Evolutionary conservation across 2,888 invertebrate species (phyloP).

Genomic region (Icerya purchasi): DNA sequence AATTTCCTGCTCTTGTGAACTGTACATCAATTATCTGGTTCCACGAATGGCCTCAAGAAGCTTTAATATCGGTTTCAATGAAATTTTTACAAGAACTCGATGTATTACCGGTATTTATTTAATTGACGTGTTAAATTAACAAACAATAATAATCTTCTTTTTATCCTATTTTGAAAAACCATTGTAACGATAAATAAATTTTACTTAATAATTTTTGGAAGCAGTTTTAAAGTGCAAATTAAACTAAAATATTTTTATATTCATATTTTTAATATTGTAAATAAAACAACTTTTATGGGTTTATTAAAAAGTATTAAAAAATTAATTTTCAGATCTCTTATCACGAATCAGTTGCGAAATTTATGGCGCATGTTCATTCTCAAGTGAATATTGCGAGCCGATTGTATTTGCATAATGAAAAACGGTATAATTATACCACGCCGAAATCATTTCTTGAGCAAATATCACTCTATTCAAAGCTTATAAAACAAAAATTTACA

Average conservation of each 20-base stretch:
- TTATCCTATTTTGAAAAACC: too few species aligned
- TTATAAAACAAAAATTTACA: slow-evolving; percentile 59
- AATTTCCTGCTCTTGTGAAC: slow-evolving; percentile 89
- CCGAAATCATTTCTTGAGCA: slow-evolving; percentile 93
- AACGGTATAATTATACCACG: slow-evolving; percentile 89
- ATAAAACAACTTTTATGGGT: too few species aligned
- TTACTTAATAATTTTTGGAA: too few species aligned
- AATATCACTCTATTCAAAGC: slow-evolving; percentile 73
- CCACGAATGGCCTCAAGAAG: slow-evolving; percentile 97
- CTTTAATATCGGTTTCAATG: slow-evolving; percentile 77
- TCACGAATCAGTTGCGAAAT: slow-evolving; percentile 65
- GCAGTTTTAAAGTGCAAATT: too few species aligned
- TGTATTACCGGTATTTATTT: slow-evolving; percentile 57
- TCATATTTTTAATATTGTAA: too few species aligned
- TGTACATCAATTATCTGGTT: slow-evolving; percentile 95
- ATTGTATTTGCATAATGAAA: slow-evolving; percentile 66
- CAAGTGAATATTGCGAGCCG: slow-evolving; percentile 80
- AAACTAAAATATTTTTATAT: too few species aligned
- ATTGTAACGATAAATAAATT: too few species aligned
- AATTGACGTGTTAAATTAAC: too few species aligned
- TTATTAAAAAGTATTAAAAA: too few species aligned
- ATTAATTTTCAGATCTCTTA: slow-evolving; percentile 38
- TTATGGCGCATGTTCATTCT: slow-evolving; percentile 87
- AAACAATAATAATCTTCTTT: too few species aligned
- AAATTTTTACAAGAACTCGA: slow-evolving; percentile 62